phyloP scores from a whole-genome alignment of 2,888 invertebrate species.

The Diaphora mendica region DNA sequence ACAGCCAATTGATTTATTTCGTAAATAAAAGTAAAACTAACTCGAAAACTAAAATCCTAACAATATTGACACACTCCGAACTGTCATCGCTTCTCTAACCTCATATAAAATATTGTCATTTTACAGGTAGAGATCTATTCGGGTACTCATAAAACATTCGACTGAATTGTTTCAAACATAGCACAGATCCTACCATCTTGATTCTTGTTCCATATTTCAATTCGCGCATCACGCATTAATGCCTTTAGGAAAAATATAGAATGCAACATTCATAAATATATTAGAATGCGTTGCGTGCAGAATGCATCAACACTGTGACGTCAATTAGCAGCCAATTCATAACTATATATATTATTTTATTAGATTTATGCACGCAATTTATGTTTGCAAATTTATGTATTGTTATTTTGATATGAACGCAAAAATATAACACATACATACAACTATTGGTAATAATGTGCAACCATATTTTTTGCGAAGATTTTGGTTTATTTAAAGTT shows the following conservation, averaged over 20 bases:
- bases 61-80: slow-evolving; percentile 19
- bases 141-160: slow-evolving; percentile 11
- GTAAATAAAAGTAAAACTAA: not conserved
- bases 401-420: not conserved
- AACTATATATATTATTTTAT: slow-evolving; percentile 48
- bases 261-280: slow-evolving; percentile 70
- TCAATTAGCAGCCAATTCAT: slow-evolving; percentile 66
- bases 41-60: not conserved
- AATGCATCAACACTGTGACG: slow-evolving; percentile 64
- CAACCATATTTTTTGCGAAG: not conserved
- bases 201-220: slow-evolving; percentile 70
- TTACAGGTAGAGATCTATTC: slow-evolving; percentile 29
- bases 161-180: slow-evolving; percentile 49
- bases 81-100: slow-evolving; percentile 31
- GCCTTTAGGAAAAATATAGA: slow-evolving; percentile 76
- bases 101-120: slow-evolving; percentile 28
- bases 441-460: not conserved
- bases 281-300: slow-evolving; percentile 56
- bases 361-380: slow-evolving; percentile 30
- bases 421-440: not conserved
- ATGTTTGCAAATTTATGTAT: too few relatives aligned
- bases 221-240: slow-evolving; percentile 76
- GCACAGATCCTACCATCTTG: slow-evolving; percentile 53
- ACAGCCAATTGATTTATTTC: not conserved
- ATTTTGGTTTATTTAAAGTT: not conserved